phyloP scores from a whole-genome alignment of 2,113 vertebrate genomes.

The Vanacampus margaritifer region DNA sequence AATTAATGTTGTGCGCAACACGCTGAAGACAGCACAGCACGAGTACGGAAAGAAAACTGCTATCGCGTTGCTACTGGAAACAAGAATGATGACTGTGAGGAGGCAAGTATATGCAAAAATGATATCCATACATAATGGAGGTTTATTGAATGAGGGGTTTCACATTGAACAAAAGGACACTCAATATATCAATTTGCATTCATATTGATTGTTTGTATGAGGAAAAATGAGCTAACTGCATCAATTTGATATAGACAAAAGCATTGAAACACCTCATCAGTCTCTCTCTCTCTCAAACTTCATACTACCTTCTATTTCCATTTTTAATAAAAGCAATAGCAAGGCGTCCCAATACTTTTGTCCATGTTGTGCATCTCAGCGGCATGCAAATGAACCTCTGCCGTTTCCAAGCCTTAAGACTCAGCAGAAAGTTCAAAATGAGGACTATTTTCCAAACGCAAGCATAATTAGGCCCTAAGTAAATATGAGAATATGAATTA shows the following conservation, averaged over 20 bases:
- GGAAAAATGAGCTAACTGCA: neutral
- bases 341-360: neutral
- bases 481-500: neutral
- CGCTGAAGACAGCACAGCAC: neutral
- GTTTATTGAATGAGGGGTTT: too few relatives aligned
- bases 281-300: neutral
- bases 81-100: neutral
- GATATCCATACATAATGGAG: too few relatives aligned
- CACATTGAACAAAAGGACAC: neutral
- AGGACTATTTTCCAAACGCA: neutral
- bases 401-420: neutral
- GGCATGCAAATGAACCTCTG: neutral
- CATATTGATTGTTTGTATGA: neutral
- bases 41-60: neutral
- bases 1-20: neutral
- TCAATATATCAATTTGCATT: neutral
- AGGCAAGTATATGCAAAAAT: neutral
- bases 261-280: neutral
- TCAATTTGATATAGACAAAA: neutral
- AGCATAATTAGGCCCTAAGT: neutral
- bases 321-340: neutral
- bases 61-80: slow-evolving; percentile 1
- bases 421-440: neutral
- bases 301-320: too few relatives aligned
- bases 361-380: neutral